phyloP scores from a whole-genome alignment of 1,140 invertebrate genomes.

The Brachionus calyciflorus region DNA sequence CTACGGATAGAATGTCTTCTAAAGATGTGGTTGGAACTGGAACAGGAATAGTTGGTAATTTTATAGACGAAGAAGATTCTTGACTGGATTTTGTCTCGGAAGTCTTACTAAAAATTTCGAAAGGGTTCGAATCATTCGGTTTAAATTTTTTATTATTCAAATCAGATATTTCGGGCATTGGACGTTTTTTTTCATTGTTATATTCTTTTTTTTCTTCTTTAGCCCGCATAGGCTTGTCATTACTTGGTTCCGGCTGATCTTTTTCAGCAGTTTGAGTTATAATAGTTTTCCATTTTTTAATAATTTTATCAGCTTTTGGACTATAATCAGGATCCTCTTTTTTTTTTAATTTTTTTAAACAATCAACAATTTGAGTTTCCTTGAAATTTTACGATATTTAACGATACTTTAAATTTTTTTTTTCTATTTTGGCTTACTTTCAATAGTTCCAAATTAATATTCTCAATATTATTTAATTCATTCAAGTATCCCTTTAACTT shows the following conservation, averaged over 20 bases:
- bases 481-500: no score
- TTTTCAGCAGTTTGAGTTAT: neutral
- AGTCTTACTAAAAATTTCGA: neutral
- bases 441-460: constrained; percentile 20
- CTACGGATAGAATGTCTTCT: constrained; percentile 13
- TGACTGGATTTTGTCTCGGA: neutral
- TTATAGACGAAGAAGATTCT: neutral
- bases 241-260: neutral
- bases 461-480: constrained; percentile 23
- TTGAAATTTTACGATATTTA: neutral
- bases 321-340: neutral
- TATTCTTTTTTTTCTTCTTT: neutral
- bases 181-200: neutral
- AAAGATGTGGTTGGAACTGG: constrained; percentile 23
- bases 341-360: constrained; percentile 31
- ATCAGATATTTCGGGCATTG: neutral
- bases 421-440: neutral
- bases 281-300: constrained; percentile 42
- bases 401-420: neutral
- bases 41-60: constrained; percentile 34
- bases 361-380: constrained; percentile 33
- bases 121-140: neutral
- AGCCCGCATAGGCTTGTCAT: neutral
- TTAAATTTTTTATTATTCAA: constrained; percentile 1
- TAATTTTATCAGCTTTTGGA: neutral